Percentiles rank a stretch among this genome's conserved stretches.
Evolutionary conservation across 1,140 invertebrate genomes (phyloP).

Genomic region (Parapsyche elsis): DNA sequence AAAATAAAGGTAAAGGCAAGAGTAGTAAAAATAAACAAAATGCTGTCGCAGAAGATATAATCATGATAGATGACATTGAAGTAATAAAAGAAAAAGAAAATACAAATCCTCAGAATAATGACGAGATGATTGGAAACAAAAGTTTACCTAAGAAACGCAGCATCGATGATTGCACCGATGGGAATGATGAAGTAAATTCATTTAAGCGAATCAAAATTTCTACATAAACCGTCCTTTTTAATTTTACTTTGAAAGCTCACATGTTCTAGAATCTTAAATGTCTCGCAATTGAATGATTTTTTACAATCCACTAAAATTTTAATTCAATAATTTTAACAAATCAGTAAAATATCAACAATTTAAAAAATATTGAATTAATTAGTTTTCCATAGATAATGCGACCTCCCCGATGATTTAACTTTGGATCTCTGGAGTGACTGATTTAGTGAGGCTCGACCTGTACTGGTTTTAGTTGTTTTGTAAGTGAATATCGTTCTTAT

Average conservation of each 20-base stretch:
- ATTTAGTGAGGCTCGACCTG: too few species aligned
- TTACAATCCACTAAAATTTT: too few species aligned
- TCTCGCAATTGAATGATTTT: too few species aligned
- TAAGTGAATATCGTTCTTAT: too few species aligned
- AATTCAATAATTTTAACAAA: too few species aligned
- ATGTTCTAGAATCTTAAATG: too few species aligned
- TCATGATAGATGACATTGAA: neutral
- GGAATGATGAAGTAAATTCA: neutral
- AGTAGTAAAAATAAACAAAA: conserved; percentile 26
- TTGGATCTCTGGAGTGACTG: neutral
- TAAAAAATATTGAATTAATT: too few species aligned
- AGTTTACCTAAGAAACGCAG: conserved; percentile 5
- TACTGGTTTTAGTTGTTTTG: too few species aligned
- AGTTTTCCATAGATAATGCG: too few species aligned
- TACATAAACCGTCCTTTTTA: too few species aligned
- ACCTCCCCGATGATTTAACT: neutral
- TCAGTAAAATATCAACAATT: too few species aligned
- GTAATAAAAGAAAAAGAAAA: neutral
- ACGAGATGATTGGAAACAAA: neutral
- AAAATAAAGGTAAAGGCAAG: conserved; percentile 50
- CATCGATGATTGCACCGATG: neutral
- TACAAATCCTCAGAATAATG: neutral
- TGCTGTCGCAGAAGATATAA: neutral
- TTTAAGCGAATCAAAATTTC: conserved; percentile 10
- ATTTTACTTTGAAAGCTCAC: too few species aligned